Evolutionary conservation across 2,888 invertebrate species (phyloP).

Genomic region (Dynastes tityus): DNA sequence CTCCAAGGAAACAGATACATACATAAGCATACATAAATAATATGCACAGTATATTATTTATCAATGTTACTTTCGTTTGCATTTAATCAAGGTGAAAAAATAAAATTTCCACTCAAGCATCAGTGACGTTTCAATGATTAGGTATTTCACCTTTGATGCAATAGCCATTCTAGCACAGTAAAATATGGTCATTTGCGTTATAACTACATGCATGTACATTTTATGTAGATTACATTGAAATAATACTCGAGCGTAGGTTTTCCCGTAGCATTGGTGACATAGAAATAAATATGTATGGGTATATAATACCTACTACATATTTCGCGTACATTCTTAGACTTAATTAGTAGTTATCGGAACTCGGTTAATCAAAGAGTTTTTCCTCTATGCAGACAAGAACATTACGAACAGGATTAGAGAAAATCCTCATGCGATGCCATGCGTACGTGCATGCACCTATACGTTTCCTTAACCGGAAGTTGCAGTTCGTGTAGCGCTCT

Average conservation of each 20-base stretch:
- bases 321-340: not conserved
- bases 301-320: not conserved
- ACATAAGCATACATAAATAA: not conserved
- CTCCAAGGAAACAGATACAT: not conserved
- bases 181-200: not conserved
- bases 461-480: conserved; percentile 24
- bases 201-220: not conserved
- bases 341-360: conserved; percentile 4
- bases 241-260: not conserved
- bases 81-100: conserved; percentile 1
- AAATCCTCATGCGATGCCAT: conserved; percentile 1
- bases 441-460: not conserved
- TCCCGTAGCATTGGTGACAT: not conserved
- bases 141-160: not conserved
- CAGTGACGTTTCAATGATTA: not conserved
- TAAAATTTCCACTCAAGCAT: not conserved
- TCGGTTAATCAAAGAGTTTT: conserved; percentile 1
- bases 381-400: not conserved
- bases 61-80: not conserved
- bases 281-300: not conserved
- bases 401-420: not conserved
- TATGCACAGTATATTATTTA: not conserved
- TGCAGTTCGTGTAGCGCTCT: conserved; percentile 13
- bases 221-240: not conserved
- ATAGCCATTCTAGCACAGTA: not conserved